Conservation (phyloP, 2,888 invertebrate species). For the Aphodius granarius region DNA sequence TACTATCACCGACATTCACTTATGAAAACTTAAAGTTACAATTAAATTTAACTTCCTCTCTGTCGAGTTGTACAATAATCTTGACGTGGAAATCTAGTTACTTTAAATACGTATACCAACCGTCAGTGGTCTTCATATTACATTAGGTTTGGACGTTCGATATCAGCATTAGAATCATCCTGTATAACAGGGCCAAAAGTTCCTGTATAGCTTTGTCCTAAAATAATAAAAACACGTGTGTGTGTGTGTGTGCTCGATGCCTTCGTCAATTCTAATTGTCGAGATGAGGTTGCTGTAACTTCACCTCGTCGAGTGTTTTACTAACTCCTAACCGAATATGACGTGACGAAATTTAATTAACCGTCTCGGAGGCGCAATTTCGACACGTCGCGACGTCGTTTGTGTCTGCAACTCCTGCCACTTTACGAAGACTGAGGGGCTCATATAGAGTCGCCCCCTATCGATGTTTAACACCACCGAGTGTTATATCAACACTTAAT, state of each 20-base stretch:
- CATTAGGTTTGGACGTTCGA: too few relatives aligned
- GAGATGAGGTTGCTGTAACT: not conserved
- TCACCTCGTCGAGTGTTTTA: not conserved
- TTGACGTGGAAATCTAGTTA: too few relatives aligned
- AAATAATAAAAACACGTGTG: not conserved
- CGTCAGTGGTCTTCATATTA: too few relatives aligned
- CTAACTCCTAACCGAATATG: not conserved
- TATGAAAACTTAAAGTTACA: too few relatives aligned
- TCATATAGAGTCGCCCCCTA: not conserved
- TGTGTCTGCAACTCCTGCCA: not conserved
- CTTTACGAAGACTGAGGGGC: not conserved
- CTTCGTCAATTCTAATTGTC: not conserved
- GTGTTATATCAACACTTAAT: not conserved
- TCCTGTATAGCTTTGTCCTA: too few relatives aligned
- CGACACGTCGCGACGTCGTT: not conserved
- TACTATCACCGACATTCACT: too few relatives aligned
- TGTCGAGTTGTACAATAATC: too few relatives aligned
- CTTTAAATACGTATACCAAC: too few relatives aligned
- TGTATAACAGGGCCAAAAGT: too few relatives aligned
- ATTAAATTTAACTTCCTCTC: too few relatives aligned
- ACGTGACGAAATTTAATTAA: not conserved
- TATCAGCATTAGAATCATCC: too few relatives aligned
- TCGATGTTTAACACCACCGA: not conserved
- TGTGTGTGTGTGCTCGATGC: not conserved
- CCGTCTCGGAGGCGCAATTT: not conserved